Percentiles rank a stretch among this genome's conserved stretches.
phyloP scores from a whole-genome alignment of 2,888 invertebrate genomes.

The Dascillus cervinus region DNA sequence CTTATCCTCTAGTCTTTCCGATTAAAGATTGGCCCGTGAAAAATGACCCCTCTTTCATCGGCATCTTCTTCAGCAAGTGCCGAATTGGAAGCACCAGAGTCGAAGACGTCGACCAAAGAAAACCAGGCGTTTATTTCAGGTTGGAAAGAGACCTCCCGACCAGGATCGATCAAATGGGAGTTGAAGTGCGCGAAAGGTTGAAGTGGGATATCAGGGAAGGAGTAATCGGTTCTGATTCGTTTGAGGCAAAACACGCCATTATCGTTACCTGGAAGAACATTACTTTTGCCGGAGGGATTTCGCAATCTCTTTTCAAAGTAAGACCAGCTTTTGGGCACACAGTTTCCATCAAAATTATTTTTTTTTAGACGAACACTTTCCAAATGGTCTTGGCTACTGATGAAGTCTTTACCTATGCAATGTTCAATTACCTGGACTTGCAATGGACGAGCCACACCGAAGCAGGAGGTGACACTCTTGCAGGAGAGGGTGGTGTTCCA shows the following conservation, averaged over 20 bases:
- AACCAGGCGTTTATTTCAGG: constrained; percentile 76
- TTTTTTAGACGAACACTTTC: constrained; percentile 80
- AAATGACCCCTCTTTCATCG: constrained; percentile 89
- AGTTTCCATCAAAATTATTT: constrained; percentile 5
- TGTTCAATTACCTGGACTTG: constrained; percentile 88
- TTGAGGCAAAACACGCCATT: constrained; percentile 83
- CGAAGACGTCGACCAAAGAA: constrained; percentile 67
- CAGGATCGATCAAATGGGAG: constrained; percentile 74
- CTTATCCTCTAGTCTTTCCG: constrained; percentile 82
- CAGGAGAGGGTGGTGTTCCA: constrained; percentile 79
- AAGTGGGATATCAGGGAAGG: constrained; percentile 87
- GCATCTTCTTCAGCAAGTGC: constrained; percentile 86
- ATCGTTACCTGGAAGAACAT: constrained; percentile 96
- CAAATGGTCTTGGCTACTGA: constrained; percentile 91
- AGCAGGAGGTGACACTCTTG: constrained; percentile 81
- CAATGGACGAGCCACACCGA: constrained; percentile 89
- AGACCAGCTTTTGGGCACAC: constrained; percentile 24
- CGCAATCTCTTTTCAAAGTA: constrained; percentile 65
- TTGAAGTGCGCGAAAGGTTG: constrained; percentile 75
- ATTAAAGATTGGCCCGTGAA: constrained; percentile 76
- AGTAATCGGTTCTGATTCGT: constrained; percentile 84
- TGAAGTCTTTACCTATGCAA: constrained; percentile 88
- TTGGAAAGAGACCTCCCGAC: constrained; percentile 62
- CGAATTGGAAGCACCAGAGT: constrained; percentile 66
- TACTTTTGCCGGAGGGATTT: constrained; percentile 84